phyloP scores from a whole-genome alignment of 2,113 vertebrate species.

The Labeo rohita region DNA sequence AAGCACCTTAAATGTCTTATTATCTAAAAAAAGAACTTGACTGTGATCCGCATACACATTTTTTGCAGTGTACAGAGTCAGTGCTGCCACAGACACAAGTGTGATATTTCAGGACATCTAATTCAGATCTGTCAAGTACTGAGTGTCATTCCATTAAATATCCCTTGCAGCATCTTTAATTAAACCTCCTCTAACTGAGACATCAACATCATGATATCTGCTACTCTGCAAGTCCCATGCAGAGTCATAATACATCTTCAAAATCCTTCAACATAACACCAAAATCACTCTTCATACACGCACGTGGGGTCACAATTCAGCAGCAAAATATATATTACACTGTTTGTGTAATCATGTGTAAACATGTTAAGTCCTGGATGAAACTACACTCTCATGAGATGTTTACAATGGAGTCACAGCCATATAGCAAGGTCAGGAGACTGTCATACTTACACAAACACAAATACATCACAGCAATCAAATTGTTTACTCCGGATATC shows the following conservation, averaged over 20 bases:
- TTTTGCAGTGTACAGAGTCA: background rate
- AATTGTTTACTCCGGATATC: slow-evolving; percentile 25
- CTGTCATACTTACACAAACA: slow-evolving; percentile 28
- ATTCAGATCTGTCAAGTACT: background rate
- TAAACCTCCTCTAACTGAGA: background rate
- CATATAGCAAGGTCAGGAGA: slow-evolving; percentile 18
- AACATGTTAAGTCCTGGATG: background rate
- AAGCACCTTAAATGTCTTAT: background rate
- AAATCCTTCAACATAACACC: background rate
- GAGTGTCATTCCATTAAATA: background rate
- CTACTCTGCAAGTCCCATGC: background rate
- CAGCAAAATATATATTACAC: background rate
- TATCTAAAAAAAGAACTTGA: background rate
- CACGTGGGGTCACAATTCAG: background rate
- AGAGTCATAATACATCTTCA: background rate
- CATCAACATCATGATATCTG: background rate
- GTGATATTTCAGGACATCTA: background rate
- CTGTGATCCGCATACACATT: background rate
- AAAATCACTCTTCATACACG: background rate
- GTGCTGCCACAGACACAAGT: background rate
- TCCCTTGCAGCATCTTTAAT: background rate
- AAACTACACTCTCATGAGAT: background rate
- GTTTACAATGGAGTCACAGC: slow-evolving; percentile 39
- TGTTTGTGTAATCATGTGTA: background rate
- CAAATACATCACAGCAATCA: slow-evolving; percentile 2